These are phyloP conservation scores for Leucosticte australis DNA, from an alignment of 2,113 vertebrate species.

Conservation along the genomic window DNA sequence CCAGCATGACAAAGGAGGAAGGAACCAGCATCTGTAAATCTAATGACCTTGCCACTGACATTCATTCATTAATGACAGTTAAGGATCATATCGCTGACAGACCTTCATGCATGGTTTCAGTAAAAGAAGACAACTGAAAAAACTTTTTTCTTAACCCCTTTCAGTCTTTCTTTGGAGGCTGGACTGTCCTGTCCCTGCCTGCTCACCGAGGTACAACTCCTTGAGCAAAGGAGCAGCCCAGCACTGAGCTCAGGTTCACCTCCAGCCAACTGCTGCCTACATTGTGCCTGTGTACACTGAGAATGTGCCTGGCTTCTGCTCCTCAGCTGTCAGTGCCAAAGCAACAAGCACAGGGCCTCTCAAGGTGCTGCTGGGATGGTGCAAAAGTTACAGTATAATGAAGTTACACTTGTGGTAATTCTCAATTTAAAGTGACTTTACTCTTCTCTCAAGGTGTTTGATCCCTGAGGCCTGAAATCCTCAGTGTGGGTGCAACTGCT, in stretches of 20 bases:
- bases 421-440: not conserved
- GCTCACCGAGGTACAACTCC: not conserved
- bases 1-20: not conserved
- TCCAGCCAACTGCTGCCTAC: not conserved
- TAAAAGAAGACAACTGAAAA: not conserved
- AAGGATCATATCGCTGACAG: not conserved
- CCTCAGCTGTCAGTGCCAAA: not conserved
- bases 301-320: not conserved
- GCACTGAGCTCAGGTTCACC: not conserved
- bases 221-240: not conserved
- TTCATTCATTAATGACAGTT: not conserved
- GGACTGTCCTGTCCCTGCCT: not conserved
- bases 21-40: not conserved
- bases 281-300: not conserved
- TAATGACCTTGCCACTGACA: not conserved
- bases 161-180: not conserved
- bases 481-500: not conserved
- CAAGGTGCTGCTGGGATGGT: not conserved
- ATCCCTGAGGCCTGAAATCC: not conserved
- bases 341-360: not conserved
- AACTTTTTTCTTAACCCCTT: not conserved
- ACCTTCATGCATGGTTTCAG: not conserved
- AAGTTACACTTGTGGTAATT: not conserved
- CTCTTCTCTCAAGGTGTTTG: not conserved
- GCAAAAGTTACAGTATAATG: not conserved